These are phyloP conservation scores for Eupeodes luniger DNA, from an alignment of 2,888 invertebrate species.

Conservation along the genomic window DNA sequence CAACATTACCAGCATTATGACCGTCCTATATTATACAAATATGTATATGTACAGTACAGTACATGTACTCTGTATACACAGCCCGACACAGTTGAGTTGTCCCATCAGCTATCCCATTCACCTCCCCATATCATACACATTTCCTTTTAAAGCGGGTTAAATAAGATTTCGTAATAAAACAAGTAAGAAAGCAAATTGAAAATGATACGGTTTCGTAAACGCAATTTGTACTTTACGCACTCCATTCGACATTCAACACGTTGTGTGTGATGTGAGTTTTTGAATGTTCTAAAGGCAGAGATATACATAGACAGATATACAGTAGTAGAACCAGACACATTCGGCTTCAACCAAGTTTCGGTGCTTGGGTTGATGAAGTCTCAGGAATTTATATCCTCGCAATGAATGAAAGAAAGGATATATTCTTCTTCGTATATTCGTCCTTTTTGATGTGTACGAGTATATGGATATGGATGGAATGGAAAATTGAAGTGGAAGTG, in stretches of 20 bases:
- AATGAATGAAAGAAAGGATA: constrained; percentile 20
- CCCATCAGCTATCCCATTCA: not conserved
- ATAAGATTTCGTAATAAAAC: constrained; percentile 62
- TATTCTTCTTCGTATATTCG: not conserved
- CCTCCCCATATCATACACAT: not conserved
- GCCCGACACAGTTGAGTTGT: not conserved
- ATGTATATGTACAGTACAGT: no score
- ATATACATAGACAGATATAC: not conserved
- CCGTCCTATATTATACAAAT: not conserved
- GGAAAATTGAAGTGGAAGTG: no score
- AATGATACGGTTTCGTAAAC: constrained; percentile 67
- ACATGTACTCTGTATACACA: not conserved
- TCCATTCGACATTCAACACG: constrained; percentile 68
- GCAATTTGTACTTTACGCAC: constrained; percentile 71
- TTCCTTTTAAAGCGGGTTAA: not conserved
- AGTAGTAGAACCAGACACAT: constrained; percentile 3
- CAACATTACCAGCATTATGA: constrained; percentile 30
- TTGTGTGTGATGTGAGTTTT: constrained; percentile 13
- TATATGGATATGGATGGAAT: not conserved
- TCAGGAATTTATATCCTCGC: constrained; percentile 20
- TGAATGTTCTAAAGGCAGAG: not conserved
- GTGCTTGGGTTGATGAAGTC: constrained; percentile 55
- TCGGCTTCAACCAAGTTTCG: not conserved
- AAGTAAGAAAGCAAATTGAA: constrained; percentile 70
- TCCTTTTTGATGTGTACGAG: not conserved